These are phyloP conservation scores for Psittacula cyanocephala DNA, from an alignment of 2,113 vertebrate species.

Conservation along the genomic window DNA sequence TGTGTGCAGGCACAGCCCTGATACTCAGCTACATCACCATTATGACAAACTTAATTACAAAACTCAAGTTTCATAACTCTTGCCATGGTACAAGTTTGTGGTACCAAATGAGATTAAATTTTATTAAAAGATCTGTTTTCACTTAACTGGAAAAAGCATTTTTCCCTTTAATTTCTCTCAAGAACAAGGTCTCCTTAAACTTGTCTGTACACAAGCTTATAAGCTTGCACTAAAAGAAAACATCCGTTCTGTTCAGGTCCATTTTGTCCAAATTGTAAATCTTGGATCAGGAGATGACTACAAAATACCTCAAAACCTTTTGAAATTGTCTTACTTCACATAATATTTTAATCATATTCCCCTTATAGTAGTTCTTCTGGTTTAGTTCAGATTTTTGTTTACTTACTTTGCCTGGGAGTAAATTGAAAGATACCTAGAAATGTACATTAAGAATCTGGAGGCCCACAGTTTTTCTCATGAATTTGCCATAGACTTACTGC, in stretches of 20 bases:
- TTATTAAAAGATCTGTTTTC: not conserved
- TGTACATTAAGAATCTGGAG: not conserved
- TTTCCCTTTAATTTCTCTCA: not conserved
- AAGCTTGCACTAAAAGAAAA: not conserved
- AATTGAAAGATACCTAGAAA: not conserved
- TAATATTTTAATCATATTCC: not conserved
- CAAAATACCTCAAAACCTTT: not conserved
- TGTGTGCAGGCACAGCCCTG: not conserved
- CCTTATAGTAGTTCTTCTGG: not conserved
- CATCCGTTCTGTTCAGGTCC: not conserved
- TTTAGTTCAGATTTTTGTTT: not conserved
- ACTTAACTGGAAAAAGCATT: not conserved
- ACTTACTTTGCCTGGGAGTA: not conserved
- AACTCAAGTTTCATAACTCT: not conserved
- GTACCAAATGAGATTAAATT: not conserved
- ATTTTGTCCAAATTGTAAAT: not conserved
- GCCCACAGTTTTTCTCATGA: not conserved
- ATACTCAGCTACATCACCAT: not conserved
- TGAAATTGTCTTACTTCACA: not conserved
- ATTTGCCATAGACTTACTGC: not conserved
- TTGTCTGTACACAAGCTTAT: accelerated
- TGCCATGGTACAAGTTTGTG: not conserved
- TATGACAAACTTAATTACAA: not conserved
- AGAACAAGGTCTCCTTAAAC: not conserved
- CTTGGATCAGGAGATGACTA: not conserved